Percentiles rank a stretch among this genome's conserved stretches.
Evolutionary conservation across 2,888 invertebrate species (phyloP).

Genomic region (Drosophila lutescens): DNA sequence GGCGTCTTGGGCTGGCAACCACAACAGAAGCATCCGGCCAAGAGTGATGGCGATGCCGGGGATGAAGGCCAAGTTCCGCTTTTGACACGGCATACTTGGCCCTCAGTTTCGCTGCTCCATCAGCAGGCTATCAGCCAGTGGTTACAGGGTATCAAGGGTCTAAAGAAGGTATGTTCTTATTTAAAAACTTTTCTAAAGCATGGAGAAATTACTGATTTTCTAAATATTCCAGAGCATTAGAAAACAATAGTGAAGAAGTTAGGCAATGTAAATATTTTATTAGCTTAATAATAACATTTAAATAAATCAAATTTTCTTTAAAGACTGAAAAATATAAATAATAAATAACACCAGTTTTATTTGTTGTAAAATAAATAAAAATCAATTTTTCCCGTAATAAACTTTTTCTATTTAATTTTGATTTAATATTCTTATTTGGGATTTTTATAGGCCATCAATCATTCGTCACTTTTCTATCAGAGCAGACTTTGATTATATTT

Average conservation of each 20-base stretch:
- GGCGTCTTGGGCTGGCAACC: constrained; percentile 46
- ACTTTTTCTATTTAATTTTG: background rate
- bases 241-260: too few species aligned
- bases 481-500: constrained; percentile 21
- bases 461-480: background rate
- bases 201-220: too few species aligned
- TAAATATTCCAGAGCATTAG: too few species aligned
- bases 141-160: constrained; percentile 12
- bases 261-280: too few species aligned
- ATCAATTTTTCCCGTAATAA: background rate
- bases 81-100: constrained; percentile 28
- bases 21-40: constrained; percentile 50
- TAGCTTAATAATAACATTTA: too few species aligned
- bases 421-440: background rate
- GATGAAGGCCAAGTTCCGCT: constrained; percentile 29
- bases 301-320: too few species aligned
- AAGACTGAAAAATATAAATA: too few species aligned
- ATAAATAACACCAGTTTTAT: too few species aligned
- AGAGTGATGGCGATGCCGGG: constrained; percentile 22
- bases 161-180: too few species aligned
- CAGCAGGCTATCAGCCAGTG: constrained; percentile 25
- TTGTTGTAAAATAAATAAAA: too few species aligned
- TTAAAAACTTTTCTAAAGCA: too few species aligned
- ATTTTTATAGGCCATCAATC: background rate
- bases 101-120: constrained; percentile 11